Evolutionary conservation across 2,888 invertebrate genomes (phyloP), one percentile per base, ranked within the genome.

Genomic region (Tipula lateralis): DNA sequence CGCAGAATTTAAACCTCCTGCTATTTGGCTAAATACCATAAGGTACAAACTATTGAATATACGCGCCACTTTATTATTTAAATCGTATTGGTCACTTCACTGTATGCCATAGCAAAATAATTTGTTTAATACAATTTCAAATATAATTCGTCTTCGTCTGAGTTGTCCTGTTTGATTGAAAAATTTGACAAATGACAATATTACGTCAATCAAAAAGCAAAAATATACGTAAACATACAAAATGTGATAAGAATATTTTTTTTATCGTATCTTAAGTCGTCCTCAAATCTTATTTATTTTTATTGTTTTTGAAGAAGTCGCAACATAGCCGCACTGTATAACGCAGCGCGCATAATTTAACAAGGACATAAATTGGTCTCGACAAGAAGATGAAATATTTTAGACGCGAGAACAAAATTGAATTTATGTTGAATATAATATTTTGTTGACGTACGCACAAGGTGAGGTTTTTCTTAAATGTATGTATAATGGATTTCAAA

Each of bases 141-240:
- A n/a, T 66, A 66, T 24, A 66, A 66, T 66, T 66, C 66, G 24
- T 66, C 66, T 66, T 66, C 66, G 0, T 66, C 66, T 6, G n/a
- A n/a, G 24, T 24, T 24, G 66, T 66, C 66, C 66, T 66, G 66
- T 66, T 66, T 66, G 66, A 66, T 66, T 66, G 66, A 66, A 66
- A 66, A 66, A 66, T 66, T 66, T 66, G 66, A 66, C 66, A 66
- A 66, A 66, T 66, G 24, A 66, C 66, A 66, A 66, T 66, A 66
- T 66, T 66, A 66, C 66, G 66, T 66, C 66, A 66, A 66, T 66
- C 66, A 66, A 66, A 66, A 50, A 16, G 5, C n/a, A 24, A 24
- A 66, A n/a, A 66, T 66, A 66, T 66, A 9, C 66, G 36, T 36
- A 34, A 2, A 34, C 4, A 66, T n/a, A n/a, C n/a, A 66, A 19